Percentiles rank a stretch among this genome's conserved stretches.
Conservation (phyloP, 2,797 vertebrate genomes). For the Rhinogobio ventralis region DNA sequence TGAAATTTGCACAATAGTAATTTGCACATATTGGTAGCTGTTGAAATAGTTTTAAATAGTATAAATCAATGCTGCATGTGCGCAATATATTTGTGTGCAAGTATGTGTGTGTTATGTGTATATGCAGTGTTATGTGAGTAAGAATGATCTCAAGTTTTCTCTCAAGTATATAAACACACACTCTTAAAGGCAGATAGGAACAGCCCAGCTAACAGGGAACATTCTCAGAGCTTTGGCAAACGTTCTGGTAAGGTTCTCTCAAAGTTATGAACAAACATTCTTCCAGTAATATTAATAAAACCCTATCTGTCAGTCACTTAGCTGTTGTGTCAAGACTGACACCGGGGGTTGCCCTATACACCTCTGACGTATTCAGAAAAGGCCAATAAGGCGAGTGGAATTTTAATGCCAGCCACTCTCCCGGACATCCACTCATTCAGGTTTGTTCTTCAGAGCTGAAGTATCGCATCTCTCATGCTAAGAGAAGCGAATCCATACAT, state of each 20-base stretch:
- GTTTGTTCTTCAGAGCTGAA: not conserved
- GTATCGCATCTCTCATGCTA: not conserved
- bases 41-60: not conserved
- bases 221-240: not conserved
- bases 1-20: slow-evolving; percentile 59
- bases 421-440: not conserved
- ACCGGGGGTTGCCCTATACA: not conserved
- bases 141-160: not conserved
- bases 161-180: not conserved
- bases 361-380: not conserved
- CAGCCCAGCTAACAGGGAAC: not conserved
- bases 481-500: not conserved
- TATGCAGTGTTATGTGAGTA: not conserved
- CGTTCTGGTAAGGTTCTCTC: not conserved
- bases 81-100: not conserved
- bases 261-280: not conserved
- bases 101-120: not conserved
- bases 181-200: not conserved
- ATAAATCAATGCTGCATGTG: not conserved
- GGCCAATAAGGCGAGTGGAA: not conserved
- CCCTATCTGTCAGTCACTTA: not conserved
- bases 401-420: not conserved
- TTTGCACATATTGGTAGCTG: slow-evolving; percentile 58
- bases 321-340: not conserved
- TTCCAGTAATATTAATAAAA: not conserved